phyloP scores from a whole-genome alignment of 2,888 invertebrate species.

The Leucania comma region DNA sequence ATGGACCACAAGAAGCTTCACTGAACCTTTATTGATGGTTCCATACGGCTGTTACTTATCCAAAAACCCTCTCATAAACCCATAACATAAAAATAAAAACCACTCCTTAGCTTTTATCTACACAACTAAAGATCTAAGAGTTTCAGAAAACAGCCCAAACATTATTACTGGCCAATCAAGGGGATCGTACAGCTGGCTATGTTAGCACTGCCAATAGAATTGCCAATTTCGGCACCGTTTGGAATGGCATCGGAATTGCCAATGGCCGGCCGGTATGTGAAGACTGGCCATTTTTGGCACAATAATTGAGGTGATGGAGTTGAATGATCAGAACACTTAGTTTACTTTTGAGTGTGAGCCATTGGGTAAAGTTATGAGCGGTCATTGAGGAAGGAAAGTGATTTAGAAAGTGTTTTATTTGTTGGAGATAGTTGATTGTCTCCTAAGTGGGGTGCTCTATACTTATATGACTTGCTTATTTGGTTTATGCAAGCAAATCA shows the following conservation, averaged over 20 bases:
- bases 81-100: constrained; percentile 26
- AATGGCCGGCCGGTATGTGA: constrained; percentile 53
- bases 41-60: not conserved
- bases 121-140: constrained; percentile 16
- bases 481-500: no score
- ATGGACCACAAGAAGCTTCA: not conserved
- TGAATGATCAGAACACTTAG: constrained; percentile 17
- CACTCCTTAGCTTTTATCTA: constrained; percentile 24
- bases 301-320: constrained; percentile 48
- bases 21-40: not conserved
- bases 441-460: not conserved
- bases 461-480: not conserved
- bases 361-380: constrained; percentile 24
- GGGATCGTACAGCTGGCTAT: constrained; percentile 34
- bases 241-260: constrained; percentile 51
- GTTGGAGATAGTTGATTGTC: not conserved
- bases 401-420: not conserved
- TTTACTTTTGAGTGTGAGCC: constrained; percentile 46
- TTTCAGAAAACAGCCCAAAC: constrained; percentile 25
- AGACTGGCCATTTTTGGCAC: constrained; percentile 50
- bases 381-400: not conserved
- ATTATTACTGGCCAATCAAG: constrained; percentile 57
- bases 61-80: not conserved
- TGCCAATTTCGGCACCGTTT: constrained; percentile 47
- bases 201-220: constrained; percentile 52